phyloP scores from a whole-genome alignment of 2,797 vertebrate genomes.

The Furcifer pardalis region DNA sequence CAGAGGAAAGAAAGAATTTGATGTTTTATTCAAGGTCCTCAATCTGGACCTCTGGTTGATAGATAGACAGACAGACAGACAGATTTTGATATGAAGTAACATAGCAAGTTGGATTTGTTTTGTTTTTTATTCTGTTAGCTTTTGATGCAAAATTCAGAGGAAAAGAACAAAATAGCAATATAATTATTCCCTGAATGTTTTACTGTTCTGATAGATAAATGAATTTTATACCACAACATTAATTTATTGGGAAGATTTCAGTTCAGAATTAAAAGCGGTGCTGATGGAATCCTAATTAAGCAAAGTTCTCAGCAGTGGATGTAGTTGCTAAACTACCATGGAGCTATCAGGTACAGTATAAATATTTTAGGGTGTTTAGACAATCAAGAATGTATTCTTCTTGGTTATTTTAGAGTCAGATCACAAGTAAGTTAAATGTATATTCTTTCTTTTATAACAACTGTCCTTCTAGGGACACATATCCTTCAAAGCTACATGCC shows the following conservation, averaged over 20 bases:
- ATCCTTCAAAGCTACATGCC: too few species aligned
- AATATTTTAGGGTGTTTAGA: neutral
- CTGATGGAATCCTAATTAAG: neutral
- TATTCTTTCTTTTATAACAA: too few species aligned
- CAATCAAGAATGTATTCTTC: neutral
- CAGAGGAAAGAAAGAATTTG: neutral
- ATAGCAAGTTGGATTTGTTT: neutral
- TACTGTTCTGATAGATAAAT: neutral
- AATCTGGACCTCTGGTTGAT: neutral
- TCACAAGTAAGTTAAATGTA: too few species aligned
- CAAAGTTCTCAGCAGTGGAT: neutral
- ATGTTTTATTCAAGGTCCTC: slow-evolving; percentile 20
- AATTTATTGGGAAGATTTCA: neutral
- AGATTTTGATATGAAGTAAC: slow-evolving; percentile 13
- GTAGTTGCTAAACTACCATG: neutral
- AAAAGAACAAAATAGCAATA: neutral
- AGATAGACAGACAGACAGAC: too few species aligned
- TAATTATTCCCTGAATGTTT: slow-evolving; percentile 3
- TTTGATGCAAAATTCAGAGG: slow-evolving; percentile 8
- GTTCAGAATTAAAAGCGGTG: neutral
- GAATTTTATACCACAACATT: neutral
- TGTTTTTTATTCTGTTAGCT: slow-evolving; percentile 7
- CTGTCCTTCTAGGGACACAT: too few species aligned
- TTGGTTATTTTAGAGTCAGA: too few species aligned
- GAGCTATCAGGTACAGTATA: neutral